These are phyloP conservation scores for Xerus rutilus DNA, from an alignment of 2,797 vertebrate genomes.

Conservation along the genomic window DNA sequence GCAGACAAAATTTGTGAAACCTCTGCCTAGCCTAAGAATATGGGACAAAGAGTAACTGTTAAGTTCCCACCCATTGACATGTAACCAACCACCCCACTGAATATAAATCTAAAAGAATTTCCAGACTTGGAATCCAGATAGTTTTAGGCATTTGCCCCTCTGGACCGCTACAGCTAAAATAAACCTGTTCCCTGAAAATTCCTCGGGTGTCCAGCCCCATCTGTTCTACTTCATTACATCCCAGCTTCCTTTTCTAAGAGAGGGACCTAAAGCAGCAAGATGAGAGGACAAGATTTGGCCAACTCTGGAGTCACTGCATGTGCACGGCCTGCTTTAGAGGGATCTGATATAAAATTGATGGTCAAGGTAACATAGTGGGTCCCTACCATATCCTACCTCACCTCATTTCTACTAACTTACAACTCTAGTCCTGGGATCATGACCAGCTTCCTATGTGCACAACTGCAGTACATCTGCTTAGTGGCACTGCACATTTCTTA, in stretches of 20 bases:
- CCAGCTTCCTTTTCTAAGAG: not conserved
- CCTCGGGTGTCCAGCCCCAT: too few relatives aligned
- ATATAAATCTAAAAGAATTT: too few relatives aligned
- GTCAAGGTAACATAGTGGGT: fast-evolving
- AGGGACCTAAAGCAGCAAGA: not conserved
- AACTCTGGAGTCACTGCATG: not conserved
- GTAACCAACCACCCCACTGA: too few relatives aligned
- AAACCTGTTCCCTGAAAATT: too few relatives aligned
- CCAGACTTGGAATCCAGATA: too few relatives aligned
- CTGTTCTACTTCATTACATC: not conserved
- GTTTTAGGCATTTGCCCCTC: too few relatives aligned
- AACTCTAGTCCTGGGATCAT: not conserved
- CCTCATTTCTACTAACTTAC: not conserved
- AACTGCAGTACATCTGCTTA: not conserved
- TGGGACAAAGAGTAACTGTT: too few relatives aligned
- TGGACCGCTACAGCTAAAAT: too few relatives aligned
- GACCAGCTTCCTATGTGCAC: not conserved
- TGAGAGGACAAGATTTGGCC: not conserved
- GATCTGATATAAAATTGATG: not conserved
- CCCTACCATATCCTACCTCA: fast-evolving
- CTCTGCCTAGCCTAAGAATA: too few relatives aligned
- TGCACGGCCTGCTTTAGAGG: not conserved
- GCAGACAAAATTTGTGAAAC: too few relatives aligned
- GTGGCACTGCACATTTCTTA: not conserved
- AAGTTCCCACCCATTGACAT: too few relatives aligned